Conservation (phyloP, 1,140 invertebrate species). For the Amyelois transitella region DNA sequence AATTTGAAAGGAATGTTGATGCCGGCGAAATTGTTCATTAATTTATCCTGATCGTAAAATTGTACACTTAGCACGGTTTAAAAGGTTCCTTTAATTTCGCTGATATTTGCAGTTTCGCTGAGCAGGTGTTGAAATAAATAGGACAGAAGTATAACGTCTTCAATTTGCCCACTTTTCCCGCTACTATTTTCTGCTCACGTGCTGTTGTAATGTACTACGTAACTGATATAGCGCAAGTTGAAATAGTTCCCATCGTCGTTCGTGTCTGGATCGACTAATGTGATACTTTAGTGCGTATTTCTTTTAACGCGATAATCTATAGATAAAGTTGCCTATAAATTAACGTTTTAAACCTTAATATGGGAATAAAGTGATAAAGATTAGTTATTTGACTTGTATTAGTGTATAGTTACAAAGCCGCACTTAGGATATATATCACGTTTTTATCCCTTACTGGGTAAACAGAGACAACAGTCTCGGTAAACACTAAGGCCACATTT, state of each 20-base stretch:
- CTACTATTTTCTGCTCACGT: slow-evolving; percentile 41
- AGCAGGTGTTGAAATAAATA: slow-evolving; percentile 40
- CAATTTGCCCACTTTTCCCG: slow-evolving; percentile 29
- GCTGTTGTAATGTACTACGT: slow-evolving; percentile 36
- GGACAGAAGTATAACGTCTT: slow-evolving; percentile 26
- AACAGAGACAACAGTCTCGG: no score
- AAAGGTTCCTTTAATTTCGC: slow-evolving; percentile 37
- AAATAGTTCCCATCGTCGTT: slow-evolving; percentile 22
- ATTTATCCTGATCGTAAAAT: slow-evolving; percentile 29
- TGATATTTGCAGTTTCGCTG: slow-evolving; percentile 21
- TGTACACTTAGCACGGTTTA: slow-evolving; percentile 18
- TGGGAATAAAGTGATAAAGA: no score
- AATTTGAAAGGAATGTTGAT: slow-evolving; percentile 22
- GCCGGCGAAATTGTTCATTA: slow-evolving; percentile 26
- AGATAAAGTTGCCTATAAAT: neutral
- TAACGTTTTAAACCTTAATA: no score
- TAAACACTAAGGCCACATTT: no score
- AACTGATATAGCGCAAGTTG: slow-evolving; percentile 34
- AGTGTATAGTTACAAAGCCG: no score
- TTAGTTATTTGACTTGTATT: no score
- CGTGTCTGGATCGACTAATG: slow-evolving; percentile 7
- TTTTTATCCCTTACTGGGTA: no score
- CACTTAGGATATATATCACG: no score
- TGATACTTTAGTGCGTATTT: neutral
- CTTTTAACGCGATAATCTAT: slow-evolving; percentile 1